A percentile compares a stretch with the other conserved stretches of the same genome.
Conservation (phyloP, 2,797 vertebrate genomes). For the Tamandua tetradactyla region DNA sequence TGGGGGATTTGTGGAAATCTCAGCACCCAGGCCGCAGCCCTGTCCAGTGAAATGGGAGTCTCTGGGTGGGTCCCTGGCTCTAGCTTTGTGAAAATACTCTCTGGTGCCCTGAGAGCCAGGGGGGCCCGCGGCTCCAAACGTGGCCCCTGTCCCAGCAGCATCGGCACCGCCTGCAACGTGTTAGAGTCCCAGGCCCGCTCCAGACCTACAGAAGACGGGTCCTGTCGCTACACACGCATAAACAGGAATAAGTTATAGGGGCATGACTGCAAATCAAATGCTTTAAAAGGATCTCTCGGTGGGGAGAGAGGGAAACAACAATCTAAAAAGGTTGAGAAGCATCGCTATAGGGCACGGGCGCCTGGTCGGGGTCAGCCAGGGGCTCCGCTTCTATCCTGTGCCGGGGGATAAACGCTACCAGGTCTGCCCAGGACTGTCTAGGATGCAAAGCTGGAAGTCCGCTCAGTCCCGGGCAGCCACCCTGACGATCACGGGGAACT, state of each 20-base stretch:
- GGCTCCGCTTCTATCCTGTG: too few species aligned
- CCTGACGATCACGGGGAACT: too few species aligned
- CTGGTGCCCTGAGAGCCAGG: neutral
- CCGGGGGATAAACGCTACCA: neutral
- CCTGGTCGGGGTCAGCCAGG: neutral
- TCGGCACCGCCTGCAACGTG: accelerated
- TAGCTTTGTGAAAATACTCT: too few species aligned
- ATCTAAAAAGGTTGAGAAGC: neutral
- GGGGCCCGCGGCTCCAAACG: neutral
- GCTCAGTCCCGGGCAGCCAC: neutral
- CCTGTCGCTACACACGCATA: too few species aligned
- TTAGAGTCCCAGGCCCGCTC: neutral
- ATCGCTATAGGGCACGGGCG: accelerated
- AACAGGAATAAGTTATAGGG: accelerated
- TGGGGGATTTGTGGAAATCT: too few species aligned
- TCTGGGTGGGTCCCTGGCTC: too few species aligned
- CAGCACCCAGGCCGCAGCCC: too few species aligned
- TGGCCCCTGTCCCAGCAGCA: neutral
- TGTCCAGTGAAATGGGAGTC: too few species aligned
- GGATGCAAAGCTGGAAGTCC: neutral
- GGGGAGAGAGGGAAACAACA: too few species aligned
- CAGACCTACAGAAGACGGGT: neutral
- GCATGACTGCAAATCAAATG: neutral
- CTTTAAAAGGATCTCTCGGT: neutral
- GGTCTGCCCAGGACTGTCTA: too few species aligned